These are phyloP conservation scores for Cyphomyrus discorhynchus DNA, from an alignment of 2,113 vertebrate genomes.

Conservation along the genomic window DNA sequence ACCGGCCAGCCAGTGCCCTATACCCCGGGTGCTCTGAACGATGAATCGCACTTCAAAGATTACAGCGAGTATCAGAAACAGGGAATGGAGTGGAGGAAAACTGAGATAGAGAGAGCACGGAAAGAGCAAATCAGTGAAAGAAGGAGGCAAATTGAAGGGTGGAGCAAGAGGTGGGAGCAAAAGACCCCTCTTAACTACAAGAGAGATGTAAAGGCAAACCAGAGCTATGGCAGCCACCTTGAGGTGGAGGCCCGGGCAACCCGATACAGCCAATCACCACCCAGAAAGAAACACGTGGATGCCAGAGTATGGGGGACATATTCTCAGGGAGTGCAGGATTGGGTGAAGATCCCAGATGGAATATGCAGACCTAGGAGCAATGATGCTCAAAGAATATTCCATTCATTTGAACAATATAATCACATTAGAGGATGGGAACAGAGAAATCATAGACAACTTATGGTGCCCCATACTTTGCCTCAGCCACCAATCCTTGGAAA, in stretches of 20 bases:
- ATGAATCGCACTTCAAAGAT: conserved; percentile 28
- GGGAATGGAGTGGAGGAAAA: conserved; percentile 41
- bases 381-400: conserved; percentile 29
- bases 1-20: conserved; percentile 32
- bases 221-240: conserved; percentile 44
- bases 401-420: conserved; percentile 30
- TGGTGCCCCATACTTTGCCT: conserved; percentile 6
- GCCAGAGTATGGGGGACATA: conserved; percentile 35
- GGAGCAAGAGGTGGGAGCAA: conserved; percentile 47
- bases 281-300: conserved; percentile 49
- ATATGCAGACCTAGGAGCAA: conserved; percentile 18
- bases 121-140: conserved; percentile 28
- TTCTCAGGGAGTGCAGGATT: conserved; percentile 34
- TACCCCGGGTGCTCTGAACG: conserved; percentile 41
- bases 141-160: conserved; percentile 40
- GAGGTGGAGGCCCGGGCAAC: conserved; percentile 57
- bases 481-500: conserved; percentile 17
- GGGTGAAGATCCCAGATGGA: conserved; percentile 31
- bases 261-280: conserved; percentile 55
- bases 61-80: conserved; percentile 30
- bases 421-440: conserved; percentile 29
- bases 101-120: conserved; percentile 27
- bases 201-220: conserved; percentile 43
- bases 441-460: conserved; percentile 35
- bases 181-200: conserved; percentile 35